Evolutionary conservation across 2,888 invertebrate genomes (phyloP), one percentile per base, ranked within the genome.

Genomic region (Drosophila maculinotata): DNA sequence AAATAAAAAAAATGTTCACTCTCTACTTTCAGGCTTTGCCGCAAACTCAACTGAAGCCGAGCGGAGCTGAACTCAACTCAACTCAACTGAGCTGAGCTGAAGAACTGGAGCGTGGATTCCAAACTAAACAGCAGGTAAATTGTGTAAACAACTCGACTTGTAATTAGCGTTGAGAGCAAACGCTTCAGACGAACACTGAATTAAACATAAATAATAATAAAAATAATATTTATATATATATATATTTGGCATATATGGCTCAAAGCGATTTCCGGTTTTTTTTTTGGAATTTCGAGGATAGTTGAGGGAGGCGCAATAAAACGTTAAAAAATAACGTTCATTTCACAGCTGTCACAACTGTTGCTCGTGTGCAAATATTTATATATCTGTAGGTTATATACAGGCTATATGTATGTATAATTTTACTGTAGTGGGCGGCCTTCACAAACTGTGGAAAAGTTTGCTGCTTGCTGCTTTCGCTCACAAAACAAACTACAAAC

Each of bases 41-140:
- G 15, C 15, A 5, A 51, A 7, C 52, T 9, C 42, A 54, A 39
- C 42, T 28, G n/a, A 20, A 41, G 20, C 53, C 25, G 8, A 17
- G 0, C 33, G 17, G 30, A 42, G 33, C 62, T 28, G 35, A 57
- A 15, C 45, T 4, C 57, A 48, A 56, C n/a, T n/a, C n/a, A n/a
- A 30, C 20, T 38, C 14, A 42, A 12, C 28, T 35, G 17, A 48
- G 9, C 35, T 25, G 33, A 62, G 36, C 45, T 9, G 48, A 35
- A 28, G 45, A 80, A 77, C 66, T 79, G 65, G 83, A 83, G 79
- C 77, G 86, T 82, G 67, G 63, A 35, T 48, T 14, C n/a, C 41
- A 38, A 86, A 70, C 83, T 74, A 76, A 80, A 62, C 42, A 78
- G 58, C 65, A 87, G 87, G 81, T 87, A 78, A 84, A 78, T 83